A percentile compares a stretch with the other conserved stretches of the same genome.
These are phyloP conservation scores for Polyommatus icarus DNA, from an alignment of 2,888 invertebrate species.

Conservation along the genomic window DNA sequence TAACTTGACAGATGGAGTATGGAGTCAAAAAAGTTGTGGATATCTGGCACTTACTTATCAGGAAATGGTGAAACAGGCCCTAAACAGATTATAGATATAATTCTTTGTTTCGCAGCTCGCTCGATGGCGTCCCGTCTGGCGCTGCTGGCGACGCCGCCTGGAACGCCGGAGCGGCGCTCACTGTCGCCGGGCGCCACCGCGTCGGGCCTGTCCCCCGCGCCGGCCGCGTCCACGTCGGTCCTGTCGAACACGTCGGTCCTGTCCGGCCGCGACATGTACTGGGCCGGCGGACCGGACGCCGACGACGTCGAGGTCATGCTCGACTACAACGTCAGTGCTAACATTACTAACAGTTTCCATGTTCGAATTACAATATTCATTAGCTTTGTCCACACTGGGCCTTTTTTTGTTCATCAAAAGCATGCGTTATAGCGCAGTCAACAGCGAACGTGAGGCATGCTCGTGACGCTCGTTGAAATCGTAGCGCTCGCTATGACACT, in stretches of 20 bases:
- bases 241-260: not conserved
- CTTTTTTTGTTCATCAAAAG: too few species aligned
- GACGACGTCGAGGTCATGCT: constrained; percentile 67
- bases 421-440: too few species aligned
- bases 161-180: constrained; percentile 43
- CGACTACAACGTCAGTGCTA: constrained; percentile 59
- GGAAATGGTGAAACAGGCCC: too few species aligned
- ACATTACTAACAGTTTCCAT: constrained; percentile 29
- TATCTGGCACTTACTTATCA: too few species aligned
- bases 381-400: too few species aligned
- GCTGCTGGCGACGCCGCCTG: constrained; percentile 42
- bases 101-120: constrained; percentile 41
- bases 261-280: constrained; percentile 9
- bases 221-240: constrained; percentile 43
- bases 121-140: constrained; percentile 43
- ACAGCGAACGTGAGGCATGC: too few species aligned
- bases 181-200: constrained; percentile 45
- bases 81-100: not conserved
- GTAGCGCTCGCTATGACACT: too few species aligned
- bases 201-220: constrained; percentile 33
- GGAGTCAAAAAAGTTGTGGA: too few species aligned
- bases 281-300: constrained; percentile 48
- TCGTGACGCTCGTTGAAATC: too few species aligned
- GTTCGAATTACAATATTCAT: not conserved
- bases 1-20: too few species aligned